Conservation (phyloP, 2,113 vertebrate genomes). For the Suncus etruscus region DNA sequence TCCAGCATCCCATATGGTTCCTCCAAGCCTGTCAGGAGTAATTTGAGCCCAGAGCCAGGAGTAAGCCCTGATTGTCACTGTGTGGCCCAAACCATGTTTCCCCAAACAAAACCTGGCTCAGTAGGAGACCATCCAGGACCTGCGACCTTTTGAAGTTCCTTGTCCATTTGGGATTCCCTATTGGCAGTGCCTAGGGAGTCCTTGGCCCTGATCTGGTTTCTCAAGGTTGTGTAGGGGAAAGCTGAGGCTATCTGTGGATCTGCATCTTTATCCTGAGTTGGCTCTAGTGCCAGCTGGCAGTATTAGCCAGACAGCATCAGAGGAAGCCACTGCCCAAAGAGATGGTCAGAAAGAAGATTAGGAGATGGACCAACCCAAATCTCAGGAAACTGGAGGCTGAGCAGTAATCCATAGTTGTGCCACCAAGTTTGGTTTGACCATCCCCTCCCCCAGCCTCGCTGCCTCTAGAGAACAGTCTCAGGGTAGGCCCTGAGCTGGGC, state of each 20-base stretch:
- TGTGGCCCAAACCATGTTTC: no score
- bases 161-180: neutral
- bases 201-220: neutral
- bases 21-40: no score
- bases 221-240: neutral
- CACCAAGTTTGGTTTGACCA: neutral
- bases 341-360: neutral
- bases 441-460: fast-evolving
- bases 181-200: no score
- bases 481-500: slow-evolving; percentile 16
- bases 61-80: no score
- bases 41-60: no score
- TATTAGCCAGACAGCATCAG: neutral
- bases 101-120: neutral
- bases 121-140: fast-evolving
- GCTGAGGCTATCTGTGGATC: neutral
- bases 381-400: neutral
- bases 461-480: slow-evolving; percentile 56
- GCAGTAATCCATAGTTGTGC: neutral
- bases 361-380: fast-evolving
- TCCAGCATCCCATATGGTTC: no score
- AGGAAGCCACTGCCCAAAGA: neutral
- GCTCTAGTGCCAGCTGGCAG: neutral
- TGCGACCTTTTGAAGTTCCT: neutral
- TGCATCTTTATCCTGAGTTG: neutral